Conservation (phyloP, 2,888 invertebrate genomes). For the Melanophora roralis region DNA sequence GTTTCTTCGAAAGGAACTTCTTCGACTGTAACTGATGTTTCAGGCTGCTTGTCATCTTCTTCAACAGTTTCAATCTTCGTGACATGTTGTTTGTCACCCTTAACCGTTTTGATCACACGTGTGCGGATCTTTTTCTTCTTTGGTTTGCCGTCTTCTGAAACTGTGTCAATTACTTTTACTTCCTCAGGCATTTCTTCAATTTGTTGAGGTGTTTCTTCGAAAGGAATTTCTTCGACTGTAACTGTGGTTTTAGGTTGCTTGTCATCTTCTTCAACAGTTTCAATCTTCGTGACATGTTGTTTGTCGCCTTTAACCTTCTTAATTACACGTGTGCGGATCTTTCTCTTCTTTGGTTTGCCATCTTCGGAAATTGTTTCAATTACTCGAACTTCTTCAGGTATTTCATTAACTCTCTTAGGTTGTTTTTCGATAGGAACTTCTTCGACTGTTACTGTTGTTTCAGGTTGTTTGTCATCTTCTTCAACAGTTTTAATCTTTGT, state of each 20-base stretch:
- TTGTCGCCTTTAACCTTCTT: conserved; percentile 68
- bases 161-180: conserved; percentile 41
- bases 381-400: conserved; percentile 54
- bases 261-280: conserved; percentile 75
- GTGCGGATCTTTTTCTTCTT: conserved; percentile 53
- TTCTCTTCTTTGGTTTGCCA: conserved; percentile 68
- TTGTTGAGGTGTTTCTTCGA: conserved; percentile 51
- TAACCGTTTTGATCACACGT: conserved; percentile 52
- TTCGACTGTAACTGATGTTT: conserved; percentile 53
- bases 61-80: conserved; percentile 60
- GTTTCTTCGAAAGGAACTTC: conserved; percentile 46
- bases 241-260: conserved; percentile 72
- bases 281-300: conserved; percentile 74
- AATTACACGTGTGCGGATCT: conserved; percentile 71
- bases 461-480: conserved; percentile 72
- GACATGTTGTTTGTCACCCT: conserved; percentile 57
- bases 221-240: conserved; percentile 68
- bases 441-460: conserved; percentile 70
- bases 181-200: conserved; percentile 51
- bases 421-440: conserved; percentile 61
- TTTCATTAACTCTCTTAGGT: conserved; percentile 43
- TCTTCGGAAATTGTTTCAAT: conserved; percentile 55
- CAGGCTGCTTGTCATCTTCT: conserved; percentile 58
- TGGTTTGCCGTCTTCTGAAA: conserved; percentile 56
- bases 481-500: conserved; percentile 72